Evolutionary conservation across 2,888 invertebrate species (phyloP).

Genomic region (Scrobipalpa atriplicella): DNA sequence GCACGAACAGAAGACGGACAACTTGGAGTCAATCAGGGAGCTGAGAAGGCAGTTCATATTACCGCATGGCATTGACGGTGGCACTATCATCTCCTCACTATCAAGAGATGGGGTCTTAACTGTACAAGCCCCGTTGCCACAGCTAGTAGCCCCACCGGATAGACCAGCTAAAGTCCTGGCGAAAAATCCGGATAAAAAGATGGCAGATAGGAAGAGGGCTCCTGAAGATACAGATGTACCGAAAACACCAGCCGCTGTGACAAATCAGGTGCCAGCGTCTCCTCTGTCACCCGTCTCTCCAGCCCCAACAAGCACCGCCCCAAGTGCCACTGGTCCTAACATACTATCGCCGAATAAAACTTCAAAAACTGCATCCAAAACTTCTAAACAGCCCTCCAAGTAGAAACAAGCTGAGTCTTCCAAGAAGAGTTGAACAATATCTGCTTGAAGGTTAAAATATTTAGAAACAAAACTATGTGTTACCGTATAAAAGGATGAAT

Average conservation of each 20-base stretch:
- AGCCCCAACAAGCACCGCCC: not conserved
- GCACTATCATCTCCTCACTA: constrained; percentile 92
- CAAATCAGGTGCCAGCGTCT: not conserved
- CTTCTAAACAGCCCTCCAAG: not conserved
- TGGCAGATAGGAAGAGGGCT: not conserved
- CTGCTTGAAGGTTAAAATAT: not conserved
- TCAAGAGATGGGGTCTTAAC: constrained; percentile 96
- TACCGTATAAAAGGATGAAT: no score
- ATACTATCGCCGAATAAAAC: not conserved
- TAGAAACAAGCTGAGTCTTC: not conserved
- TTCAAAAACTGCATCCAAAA: not conserved
- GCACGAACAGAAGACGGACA: constrained; percentile 96
- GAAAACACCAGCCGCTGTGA: not conserved
- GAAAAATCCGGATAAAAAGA: not conserved
- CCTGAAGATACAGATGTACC: not conserved
- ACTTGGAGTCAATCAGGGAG: constrained; percentile 93
- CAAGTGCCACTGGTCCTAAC: not conserved
- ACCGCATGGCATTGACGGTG: constrained; percentile 95
- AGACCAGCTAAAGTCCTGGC: not conserved
- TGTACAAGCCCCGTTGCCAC: constrained; percentile 94
- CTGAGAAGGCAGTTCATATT: constrained; percentile 96
- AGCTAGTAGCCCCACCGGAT: constrained; percentile 16
- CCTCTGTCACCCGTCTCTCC: not conserved
- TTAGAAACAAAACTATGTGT: not conserved
- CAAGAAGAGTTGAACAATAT: not conserved